Evolutionary conservation across 2,888 invertebrate genomes (phyloP).

Genomic region (Zonitis immaculata): DNA sequence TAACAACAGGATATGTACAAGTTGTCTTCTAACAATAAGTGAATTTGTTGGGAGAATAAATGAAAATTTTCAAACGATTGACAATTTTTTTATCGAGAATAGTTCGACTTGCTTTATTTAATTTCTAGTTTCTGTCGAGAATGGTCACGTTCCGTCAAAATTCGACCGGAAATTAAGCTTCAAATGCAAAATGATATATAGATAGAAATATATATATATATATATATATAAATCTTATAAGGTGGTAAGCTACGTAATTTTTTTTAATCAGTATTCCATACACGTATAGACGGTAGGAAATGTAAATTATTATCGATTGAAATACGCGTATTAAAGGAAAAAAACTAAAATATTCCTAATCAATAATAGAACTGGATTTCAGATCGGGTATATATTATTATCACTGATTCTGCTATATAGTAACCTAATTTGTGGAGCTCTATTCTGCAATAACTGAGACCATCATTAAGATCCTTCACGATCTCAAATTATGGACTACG

Average conservation of each 20-base stretch:
- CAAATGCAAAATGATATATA: not conserved
- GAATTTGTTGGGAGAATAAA: too few species aligned
- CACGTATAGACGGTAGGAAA: not conserved
- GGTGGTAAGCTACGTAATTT: not conserved
- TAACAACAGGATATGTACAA: too few species aligned
- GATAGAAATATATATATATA: not conserved
- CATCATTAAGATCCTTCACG: not conserved
- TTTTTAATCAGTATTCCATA: too few species aligned
- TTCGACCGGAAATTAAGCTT: constrained; percentile 5
- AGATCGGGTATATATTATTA: too few species aligned
- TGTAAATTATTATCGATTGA: not conserved
- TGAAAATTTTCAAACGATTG: too few species aligned
- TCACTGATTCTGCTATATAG: not conserved
- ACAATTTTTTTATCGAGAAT: too few species aligned
- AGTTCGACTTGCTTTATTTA: too few species aligned
- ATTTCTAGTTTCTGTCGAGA: not conserved
- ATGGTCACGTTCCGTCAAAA: not conserved
- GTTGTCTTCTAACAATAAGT: too few species aligned
- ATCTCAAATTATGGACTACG: not conserved
- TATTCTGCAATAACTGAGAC: not conserved
- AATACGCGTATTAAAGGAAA: not conserved
- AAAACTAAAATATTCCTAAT: not conserved
- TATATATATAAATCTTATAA: not conserved
- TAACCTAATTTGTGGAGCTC: not conserved
- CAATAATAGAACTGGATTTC: not conserved